A percentile compares a stretch with the other conserved stretches of the same genome.
Evolutionary conservation across 2,888 invertebrate species (phyloP).

Genomic region (Catocala sponsa): DNA sequence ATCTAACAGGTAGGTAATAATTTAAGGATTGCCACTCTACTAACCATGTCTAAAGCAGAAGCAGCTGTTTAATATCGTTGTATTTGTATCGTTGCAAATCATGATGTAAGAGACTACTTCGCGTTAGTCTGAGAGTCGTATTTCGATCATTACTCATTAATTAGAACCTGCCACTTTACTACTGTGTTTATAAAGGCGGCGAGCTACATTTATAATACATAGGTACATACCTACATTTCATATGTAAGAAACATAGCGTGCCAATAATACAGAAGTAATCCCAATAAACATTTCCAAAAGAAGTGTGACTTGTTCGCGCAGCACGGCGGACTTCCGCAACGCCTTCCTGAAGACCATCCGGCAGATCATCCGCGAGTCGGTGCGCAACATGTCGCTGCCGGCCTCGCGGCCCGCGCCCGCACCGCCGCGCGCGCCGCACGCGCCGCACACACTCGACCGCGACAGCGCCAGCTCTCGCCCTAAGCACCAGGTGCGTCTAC

Average conservation of each 20-base stretch:
- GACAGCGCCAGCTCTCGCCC: conserved; percentile 73
- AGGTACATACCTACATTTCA: no score
- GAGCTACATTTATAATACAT: no score
- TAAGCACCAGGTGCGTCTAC: conserved; percentile 86
- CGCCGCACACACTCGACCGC: conserved; percentile 82
- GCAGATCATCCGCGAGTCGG: conserved; percentile 98
- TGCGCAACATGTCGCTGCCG: conserved; percentile 98
- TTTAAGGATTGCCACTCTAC: background rate
- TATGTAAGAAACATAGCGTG: no score
- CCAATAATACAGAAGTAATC: no score
- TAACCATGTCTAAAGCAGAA: no score
- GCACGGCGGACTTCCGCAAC: conserved; percentile 98
- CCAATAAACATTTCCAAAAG: background rate
- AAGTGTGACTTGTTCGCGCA: conserved; percentile 65
- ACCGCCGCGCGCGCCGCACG: conserved; percentile 76
- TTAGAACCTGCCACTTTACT: no score
- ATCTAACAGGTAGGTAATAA: conserved; percentile 94
- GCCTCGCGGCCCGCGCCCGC: conserved; percentile 90
- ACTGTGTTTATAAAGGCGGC: no score
- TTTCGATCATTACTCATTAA: no score
- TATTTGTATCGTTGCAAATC: no score
- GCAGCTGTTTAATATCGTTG: no score
- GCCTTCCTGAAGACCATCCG: conserved; percentile 99
- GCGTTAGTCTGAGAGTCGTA: no score
- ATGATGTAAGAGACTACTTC: no score